Evolutionary conservation across 2,888 invertebrate genomes (phyloP).

Genomic region (Pristionchus exspectatus): DNA sequence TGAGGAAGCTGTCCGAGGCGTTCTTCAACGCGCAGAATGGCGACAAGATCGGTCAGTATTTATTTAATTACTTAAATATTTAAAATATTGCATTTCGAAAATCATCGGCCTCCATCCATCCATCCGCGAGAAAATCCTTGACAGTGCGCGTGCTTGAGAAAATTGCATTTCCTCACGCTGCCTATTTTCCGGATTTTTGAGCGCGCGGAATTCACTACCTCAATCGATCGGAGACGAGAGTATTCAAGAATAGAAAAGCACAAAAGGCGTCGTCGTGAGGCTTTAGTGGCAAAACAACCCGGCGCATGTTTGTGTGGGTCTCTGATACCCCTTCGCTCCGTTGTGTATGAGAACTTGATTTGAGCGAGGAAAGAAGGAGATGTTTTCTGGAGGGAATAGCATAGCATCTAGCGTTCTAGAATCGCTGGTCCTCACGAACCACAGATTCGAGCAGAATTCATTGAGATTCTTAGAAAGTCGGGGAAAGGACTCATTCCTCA

Average conservation of each 20-base stretch:
- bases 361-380: background rate
- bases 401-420: background rate
- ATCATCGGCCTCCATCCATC: constrained; percentile 52
- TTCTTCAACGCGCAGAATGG: constrained; percentile 77
- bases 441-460: too few relatives aligned
- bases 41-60: constrained; percentile 73
- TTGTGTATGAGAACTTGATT: constrained; percentile 19
- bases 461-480: background rate
- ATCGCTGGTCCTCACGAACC: too few relatives aligned
- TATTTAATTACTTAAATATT: background rate
- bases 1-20: constrained; percentile 76
- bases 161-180: constrained; percentile 27
- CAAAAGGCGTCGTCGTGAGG: background rate
- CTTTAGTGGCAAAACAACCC: background rate
- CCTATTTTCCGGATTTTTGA: constrained; percentile 36
- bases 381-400: background rate
- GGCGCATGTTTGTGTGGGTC: background rate
- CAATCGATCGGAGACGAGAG: background rate
- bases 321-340: constrained; percentile 21
- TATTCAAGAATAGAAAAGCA: background rate
- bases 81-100: constrained; percentile 55
- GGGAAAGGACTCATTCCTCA: background rate
- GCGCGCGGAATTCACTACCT: constrained; percentile 4
- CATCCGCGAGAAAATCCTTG: background rate
- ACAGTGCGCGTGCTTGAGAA: background rate